phyloP scores from a whole-genome alignment of 64 coral and sea anemone genomes.

The Pocillopora damicornis region DNA sequence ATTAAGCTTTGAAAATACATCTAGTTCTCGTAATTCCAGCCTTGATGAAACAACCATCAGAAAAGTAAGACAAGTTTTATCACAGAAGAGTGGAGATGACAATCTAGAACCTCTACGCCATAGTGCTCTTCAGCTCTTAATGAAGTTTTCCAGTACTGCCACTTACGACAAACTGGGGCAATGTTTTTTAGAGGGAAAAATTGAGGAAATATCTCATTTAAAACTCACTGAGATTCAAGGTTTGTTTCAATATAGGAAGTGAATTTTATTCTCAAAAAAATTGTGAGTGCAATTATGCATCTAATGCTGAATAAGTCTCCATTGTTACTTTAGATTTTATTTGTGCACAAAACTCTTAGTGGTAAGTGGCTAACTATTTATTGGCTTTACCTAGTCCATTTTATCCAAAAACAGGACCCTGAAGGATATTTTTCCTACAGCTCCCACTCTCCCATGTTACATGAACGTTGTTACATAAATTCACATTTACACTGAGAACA shows the following conservation, averaged over 20 bases:
- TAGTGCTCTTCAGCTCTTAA: constrained; percentile 47
- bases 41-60: constrained; percentile 42
- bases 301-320: no score
- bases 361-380: no score
- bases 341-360: no score
- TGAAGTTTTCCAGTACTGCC: constrained; percentile 40
- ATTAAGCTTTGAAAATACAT: constrained; percentile 51
- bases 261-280: background rate
- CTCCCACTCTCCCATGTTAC: no score
- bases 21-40: background rate
- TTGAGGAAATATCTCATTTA: constrained; percentile 53
- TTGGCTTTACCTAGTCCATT: no score
- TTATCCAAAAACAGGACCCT: no score
- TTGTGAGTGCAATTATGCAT: no score
- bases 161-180: constrained; percentile 70
- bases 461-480: no score
- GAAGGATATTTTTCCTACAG: no score
- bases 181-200: constrained; percentile 62
- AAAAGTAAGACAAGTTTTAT: constrained; percentile 50
- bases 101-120: constrained; percentile 26
- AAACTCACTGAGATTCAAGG: constrained; percentile 83
- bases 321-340: no score
- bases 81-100: constrained; percentile 34
- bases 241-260: background rate
- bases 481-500: no score